Percentiles rank a stretch among this genome's conserved stretches.
Conservation (phyloP, 1,140 invertebrate species). For the Trypoxylus dichotomus region DNA sequence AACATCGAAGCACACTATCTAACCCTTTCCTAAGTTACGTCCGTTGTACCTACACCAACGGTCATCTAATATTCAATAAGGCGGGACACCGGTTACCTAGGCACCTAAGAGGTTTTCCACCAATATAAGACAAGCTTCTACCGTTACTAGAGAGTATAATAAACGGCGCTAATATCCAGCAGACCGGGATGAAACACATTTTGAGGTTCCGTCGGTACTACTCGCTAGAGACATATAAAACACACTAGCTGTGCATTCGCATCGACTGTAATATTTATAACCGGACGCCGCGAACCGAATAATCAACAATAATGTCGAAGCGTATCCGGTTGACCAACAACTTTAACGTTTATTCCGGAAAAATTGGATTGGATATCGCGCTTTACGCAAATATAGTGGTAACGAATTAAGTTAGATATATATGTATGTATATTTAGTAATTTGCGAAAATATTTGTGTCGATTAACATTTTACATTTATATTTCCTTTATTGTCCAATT, state of each 20-base stretch:
- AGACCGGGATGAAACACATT: not conserved
- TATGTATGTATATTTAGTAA: no score
- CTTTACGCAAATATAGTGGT: not conserved
- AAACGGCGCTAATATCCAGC: not conserved
- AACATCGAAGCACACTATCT: no score
- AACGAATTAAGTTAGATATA: not conserved
- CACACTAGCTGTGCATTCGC: not conserved
- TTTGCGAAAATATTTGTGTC: not conserved
- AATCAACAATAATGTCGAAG: slow-evolving; percentile 2
- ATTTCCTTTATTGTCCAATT: no score
- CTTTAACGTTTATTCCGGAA: not conserved
- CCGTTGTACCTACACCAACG: not conserved
- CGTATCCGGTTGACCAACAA: not conserved
- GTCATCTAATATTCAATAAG: not conserved
- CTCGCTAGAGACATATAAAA: slow-evolving; percentile 2
- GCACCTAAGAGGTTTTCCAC: not conserved
- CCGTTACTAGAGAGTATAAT: not conserved
- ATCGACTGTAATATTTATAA: not conserved
- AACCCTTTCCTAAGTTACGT: no score
- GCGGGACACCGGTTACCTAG: not conserved
- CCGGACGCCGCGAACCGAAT: not conserved
- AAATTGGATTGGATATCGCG: not conserved
- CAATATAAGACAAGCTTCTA: not conserved
- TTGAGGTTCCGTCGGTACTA: not conserved
- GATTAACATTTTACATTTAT: no score